Conservation (phyloP, 2,113 vertebrate genomes). For the Scomber colias region DNA sequence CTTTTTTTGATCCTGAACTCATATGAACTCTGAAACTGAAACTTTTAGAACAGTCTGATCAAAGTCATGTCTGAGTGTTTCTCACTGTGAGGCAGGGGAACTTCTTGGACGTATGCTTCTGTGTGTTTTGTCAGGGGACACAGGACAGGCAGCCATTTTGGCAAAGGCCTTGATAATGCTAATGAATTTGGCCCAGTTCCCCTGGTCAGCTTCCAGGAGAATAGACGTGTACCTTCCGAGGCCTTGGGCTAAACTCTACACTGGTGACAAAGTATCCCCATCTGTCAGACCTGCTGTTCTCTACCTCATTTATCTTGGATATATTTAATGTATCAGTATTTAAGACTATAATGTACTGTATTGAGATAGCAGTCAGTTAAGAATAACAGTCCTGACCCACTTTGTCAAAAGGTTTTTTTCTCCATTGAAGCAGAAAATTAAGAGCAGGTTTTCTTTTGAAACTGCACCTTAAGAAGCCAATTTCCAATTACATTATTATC, state of each 20-base stretch:
- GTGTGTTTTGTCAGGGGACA: conserved; percentile 32
- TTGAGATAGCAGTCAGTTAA: conserved; percentile 1
- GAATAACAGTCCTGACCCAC: not conserved
- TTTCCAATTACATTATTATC: too few species aligned
- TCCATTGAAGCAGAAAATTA: too few species aligned
- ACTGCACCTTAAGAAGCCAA: too few species aligned
- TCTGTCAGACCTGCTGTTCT: conserved; percentile 29
- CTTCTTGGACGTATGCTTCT: conserved; percentile 21
- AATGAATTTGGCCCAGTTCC: conserved; percentile 47
- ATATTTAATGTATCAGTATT: conserved; percentile 5
- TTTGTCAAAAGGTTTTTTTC: not conserved
- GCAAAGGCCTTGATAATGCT: conserved; percentile 34
- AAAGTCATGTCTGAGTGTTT: conserved; percentile 1
- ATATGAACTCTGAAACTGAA: not conserved
- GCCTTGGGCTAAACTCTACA: conserved; percentile 32
- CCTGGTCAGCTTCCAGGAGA: conserved; percentile 43
- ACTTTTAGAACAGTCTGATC: not conserved
- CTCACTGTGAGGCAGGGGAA: not conserved
- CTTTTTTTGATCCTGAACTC: conserved; percentile 33
- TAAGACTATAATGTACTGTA: conserved; percentile 1
- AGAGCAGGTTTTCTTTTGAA: too few species aligned
- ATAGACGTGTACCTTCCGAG: conserved; percentile 21
- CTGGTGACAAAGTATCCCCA: conserved; percentile 25
- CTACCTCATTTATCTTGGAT: conserved; percentile 28
- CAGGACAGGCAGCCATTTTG: conserved; percentile 30